These are phyloP conservation scores for Heterocephalus glaber DNA, from an alignment of 2,113 vertebrate species.

Conservation along the genomic window DNA sequence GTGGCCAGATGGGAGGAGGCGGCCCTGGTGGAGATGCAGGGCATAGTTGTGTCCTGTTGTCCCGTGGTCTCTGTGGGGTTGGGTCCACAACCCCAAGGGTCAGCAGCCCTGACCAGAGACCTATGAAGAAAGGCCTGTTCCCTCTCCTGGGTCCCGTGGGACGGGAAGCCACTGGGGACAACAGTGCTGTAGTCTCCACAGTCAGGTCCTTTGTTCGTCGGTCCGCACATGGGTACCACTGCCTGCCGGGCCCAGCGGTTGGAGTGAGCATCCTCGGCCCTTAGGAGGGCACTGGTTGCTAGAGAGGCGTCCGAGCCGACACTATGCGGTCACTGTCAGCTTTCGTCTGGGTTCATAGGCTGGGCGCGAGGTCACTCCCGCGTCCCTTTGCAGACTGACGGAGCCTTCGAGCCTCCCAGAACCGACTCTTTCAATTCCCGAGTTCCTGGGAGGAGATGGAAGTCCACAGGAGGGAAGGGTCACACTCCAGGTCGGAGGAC, in stretches of 20 bases:
- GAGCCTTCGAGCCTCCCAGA: neutral
- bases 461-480: neutral
- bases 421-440: too few relatives aligned
- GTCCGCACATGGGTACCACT: accelerated
- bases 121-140: neutral
- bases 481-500: neutral
- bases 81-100: neutral
- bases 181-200: neutral
- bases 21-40: neutral
- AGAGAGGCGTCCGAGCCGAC: neutral
- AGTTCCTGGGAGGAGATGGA: neutral
- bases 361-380: neutral
- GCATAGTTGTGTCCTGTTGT: neutral
- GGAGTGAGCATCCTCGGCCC: neutral
- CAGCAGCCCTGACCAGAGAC: neutral
- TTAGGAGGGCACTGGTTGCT: accelerated
- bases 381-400: neutral
- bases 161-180: neutral
- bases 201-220: too few relatives aligned
- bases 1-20: neutral
- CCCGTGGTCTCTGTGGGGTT: neutral
- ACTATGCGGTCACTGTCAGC: accelerated
- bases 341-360: neutral
- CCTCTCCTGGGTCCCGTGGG: neutral
- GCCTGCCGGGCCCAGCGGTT: neutral